Evolutionary conservation across 2,888 invertebrate species (phyloP), one percentile per base, ranked within the genome.

Genomic region (Athripsodes cinereus): DNA sequence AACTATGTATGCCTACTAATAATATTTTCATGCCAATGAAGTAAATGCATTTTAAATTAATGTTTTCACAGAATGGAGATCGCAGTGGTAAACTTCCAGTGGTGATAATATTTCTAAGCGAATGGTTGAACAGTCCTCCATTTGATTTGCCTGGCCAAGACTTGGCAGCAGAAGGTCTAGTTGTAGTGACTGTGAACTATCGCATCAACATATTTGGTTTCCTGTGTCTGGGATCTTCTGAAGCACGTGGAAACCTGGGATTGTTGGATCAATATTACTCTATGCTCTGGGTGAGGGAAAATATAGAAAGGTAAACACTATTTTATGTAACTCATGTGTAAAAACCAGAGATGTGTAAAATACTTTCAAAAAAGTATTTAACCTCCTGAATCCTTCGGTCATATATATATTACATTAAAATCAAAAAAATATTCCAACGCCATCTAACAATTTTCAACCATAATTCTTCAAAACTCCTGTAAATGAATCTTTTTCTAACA

Each of bases 211-310:
- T 88, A 22, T 83, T 89, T 64, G 86, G 85, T 2, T 87, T 87
- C 73, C 81, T 87, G 62, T 81, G 79, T 26, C 69, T 84, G 62
- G 79, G 77, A 31, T 74, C 75, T 6, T 65, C 71, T 46, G 75
- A 78, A 64, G 82, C 84, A 2, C 82, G 89, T 0, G 94, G 95
- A 0, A 96, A 96, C 72, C 83, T 91, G 60, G 94, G 93, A 1
- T 72, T 96, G 53, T 83, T 89, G 65, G 95, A 96, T 72, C 92
- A 95, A 69, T 85, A 88, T 66, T 74, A 92, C 70, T 92, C 90
- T 0, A 73, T 96, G 57, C 68, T 85, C 48, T 90, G 90, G 90
- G 78, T 89, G 2, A 81, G 84, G 61, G 84, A 87, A 66, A 88
- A 93, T 70, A 89, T 92, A 53, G 77, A 83, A 87, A 66, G 88